These are phyloP conservation scores for Dasypolia templi DNA, from an alignment of 2,888 invertebrate genomes.

Conservation along the genomic window DNA sequence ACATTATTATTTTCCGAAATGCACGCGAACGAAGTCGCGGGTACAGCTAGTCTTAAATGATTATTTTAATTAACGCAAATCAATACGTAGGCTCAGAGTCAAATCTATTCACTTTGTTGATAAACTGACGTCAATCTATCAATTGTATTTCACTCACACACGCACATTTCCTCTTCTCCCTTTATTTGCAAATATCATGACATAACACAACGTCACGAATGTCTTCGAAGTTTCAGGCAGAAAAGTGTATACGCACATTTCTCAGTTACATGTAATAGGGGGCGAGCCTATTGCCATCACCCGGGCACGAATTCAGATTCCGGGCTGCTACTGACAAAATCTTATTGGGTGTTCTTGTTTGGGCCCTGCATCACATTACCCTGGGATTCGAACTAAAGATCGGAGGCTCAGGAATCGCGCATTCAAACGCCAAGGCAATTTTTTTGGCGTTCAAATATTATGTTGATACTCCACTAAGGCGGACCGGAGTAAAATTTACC, in stretches of 20 bases:
- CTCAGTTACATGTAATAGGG: background rate
- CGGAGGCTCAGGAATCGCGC: background rate
- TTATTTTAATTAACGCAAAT: slow-evolving; percentile 3
- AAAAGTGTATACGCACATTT: background rate
- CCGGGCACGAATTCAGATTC: background rate
- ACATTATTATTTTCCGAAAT: too few relatives aligned
- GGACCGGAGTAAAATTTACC: background rate
- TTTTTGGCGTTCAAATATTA: background rate
- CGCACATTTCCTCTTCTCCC: background rate
- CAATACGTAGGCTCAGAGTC: background rate
- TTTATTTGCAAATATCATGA: background rate
- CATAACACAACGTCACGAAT: background rate
- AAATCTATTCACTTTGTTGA: slow-evolving; percentile 18
- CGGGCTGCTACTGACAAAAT: too few relatives aligned
- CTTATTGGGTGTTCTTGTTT: too few relatives aligned
- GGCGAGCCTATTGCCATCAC: background rate
- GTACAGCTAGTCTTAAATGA: too few relatives aligned
- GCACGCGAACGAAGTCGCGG: too few relatives aligned
- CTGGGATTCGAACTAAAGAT: background rate
- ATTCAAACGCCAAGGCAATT: too few relatives aligned
- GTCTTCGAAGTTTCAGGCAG: background rate
- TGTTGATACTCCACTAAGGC: background rate
- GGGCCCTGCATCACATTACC: background rate
- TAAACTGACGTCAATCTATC: background rate
- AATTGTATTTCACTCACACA: background rate